These are phyloP conservation scores for Luidia sarsii DNA, from an alignment of 53 echinoderm and acorn worm genomes.

Conservation along the genomic window DNA sequence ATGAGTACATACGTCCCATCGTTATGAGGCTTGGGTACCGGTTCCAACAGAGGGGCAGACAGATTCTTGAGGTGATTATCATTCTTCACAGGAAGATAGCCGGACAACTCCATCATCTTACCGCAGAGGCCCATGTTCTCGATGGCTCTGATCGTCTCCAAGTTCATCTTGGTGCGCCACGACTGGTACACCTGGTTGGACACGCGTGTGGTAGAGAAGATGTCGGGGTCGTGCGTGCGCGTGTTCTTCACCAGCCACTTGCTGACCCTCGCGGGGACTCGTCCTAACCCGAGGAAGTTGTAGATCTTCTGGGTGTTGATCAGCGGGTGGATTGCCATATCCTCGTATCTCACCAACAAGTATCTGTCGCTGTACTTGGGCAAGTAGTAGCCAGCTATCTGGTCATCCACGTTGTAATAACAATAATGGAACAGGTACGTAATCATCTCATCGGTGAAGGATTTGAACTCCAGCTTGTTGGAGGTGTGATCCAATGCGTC, in stretches of 20 bases:
- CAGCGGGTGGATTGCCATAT: conserved; percentile 17
- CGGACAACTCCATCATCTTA: conserved; percentile 68
- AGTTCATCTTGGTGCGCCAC: conserved; percentile 1
- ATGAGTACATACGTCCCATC: no score
- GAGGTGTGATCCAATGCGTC: neutral
- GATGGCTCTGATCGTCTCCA: neutral
- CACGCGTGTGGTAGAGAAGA: conserved; percentile 36
- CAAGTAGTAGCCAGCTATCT: conserved; percentile 14
- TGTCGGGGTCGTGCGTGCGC: neutral
- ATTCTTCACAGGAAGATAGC: conserved; percentile 61
- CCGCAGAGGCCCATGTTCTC: conserved; percentile 60
- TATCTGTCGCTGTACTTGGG: conserved; percentile 39
- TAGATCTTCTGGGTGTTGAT: conserved; percentile 23
- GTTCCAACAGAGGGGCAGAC: neutral
- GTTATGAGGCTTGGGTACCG: no score
- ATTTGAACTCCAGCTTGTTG: neutral
- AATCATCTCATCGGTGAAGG: conserved; percentile 26
- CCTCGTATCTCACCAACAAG: conserved; percentile 40
- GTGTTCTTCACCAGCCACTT: conserved; percentile 36
- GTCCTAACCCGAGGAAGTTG: conserved; percentile 24
- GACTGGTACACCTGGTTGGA: conserved; percentile 41
- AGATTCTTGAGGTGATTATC: conserved; percentile 9
- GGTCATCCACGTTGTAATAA: neutral
- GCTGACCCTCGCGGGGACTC: neutral
- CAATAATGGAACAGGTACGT: conserved; percentile 4